phyloP scores from a whole-genome alignment of 1,140 invertebrate species.

The Zaprionus inermis region DNA sequence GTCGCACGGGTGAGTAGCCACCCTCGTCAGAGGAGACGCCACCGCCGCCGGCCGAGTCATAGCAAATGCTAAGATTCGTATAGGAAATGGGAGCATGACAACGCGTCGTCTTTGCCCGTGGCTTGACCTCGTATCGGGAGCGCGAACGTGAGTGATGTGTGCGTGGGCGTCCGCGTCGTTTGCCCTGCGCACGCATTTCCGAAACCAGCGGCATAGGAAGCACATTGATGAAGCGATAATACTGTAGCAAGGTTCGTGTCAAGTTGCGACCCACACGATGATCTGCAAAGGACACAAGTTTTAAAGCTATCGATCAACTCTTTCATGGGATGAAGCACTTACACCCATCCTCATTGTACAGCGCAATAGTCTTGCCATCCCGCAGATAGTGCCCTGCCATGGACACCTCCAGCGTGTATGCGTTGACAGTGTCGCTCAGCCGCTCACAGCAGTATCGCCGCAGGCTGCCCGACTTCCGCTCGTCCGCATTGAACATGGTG shows the following conservation, averaged over 20 bases:
- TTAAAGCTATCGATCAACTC: neutral
- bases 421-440: conserved; percentile 91
- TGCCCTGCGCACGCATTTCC: conserved; percentile 85
- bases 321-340: conserved; percentile 70
- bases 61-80: conserved; percentile 86
- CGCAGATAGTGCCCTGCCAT: conserved; percentile 92
- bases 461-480: conserved; percentile 93
- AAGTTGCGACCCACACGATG: conserved; percentile 91
- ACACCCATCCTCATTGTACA: conserved; percentile 96
- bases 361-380: conserved; percentile 87
- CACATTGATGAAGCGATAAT: conserved; percentile 90
- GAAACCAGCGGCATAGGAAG: conserved; percentile 86
- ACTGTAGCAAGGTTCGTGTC: conserved; percentile 90
- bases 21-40: conserved; percentile 84
- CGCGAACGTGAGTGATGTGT: conserved; percentile 84
- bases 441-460: conserved; percentile 90
- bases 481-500: conserved; percentile 96
- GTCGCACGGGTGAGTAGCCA: conserved; percentile 70
- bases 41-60: conserved; percentile 84
- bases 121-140: conserved; percentile 85
- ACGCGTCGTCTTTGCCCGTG: conserved; percentile 85
- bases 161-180: conserved; percentile 84
- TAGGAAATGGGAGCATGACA: conserved; percentile 86
- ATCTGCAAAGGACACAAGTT: conserved; percentile 71
- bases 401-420: conserved; percentile 94